These are phyloP conservation scores for Habropoda laboriosa DNA, from an alignment of 1,140 invertebrate species.

Conservation along the genomic window DNA sequence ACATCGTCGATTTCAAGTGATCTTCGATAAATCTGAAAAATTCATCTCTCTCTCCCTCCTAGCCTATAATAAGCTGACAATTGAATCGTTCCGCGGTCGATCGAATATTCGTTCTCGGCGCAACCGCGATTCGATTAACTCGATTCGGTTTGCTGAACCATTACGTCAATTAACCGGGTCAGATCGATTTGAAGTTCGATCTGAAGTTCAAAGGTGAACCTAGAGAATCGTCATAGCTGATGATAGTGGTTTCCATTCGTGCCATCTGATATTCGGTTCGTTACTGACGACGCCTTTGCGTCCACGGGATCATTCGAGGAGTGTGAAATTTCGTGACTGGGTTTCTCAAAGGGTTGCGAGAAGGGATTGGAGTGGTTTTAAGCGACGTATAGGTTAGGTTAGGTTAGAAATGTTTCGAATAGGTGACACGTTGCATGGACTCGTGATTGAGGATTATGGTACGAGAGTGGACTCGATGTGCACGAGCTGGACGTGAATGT, in stretches of 20 bases:
- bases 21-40: neutral
- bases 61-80: neutral
- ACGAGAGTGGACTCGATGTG: too few species aligned
- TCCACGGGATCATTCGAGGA: neutral
- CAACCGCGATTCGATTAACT: conserved; percentile 21
- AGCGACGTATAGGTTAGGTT: too few species aligned
- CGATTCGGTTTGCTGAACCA: neutral
- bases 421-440: too few species aligned
- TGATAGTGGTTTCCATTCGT: neutral
- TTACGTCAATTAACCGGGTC: conserved; percentile 6
- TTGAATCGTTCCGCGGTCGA: neutral
- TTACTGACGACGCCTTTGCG: neutral
- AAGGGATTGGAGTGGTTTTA: too few species aligned
- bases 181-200: neutral
- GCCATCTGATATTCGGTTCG: neutral
- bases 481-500: too few species aligned
- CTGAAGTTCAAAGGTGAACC: conserved; percentile 25
- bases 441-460: too few species aligned
- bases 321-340: neutral
- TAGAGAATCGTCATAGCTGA: neutral
- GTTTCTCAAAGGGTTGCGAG: neutral
- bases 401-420: too few species aligned
- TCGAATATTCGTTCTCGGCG: neutral
- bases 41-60: neutral
- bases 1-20: too few species aligned